phyloP scores from a whole-genome alignment of 2,797 vertebrate genomes.

The Gallirallus australis region DNA sequence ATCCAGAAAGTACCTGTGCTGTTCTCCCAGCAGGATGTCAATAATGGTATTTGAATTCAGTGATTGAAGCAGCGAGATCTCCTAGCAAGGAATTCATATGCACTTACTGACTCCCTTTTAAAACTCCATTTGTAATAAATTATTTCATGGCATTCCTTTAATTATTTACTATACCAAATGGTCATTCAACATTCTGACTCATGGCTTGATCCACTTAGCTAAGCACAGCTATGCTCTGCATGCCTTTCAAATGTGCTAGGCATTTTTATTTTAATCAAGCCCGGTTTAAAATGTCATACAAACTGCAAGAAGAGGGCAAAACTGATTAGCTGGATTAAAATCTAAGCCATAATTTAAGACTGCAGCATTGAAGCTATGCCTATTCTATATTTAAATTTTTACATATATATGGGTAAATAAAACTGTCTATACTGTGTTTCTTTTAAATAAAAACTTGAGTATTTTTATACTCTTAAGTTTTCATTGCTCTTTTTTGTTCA shows the following conservation, averaged over 20 bases:
- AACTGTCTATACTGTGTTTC: not conserved
- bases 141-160: slow-evolving; percentile 51
- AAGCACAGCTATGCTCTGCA: not conserved
- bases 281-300: not conserved
- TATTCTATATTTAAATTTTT: not conserved
- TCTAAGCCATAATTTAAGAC: not conserved
- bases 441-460: not conserved
- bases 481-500: not conserved
- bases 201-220: slow-evolving; percentile 19
- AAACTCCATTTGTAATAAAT: slow-evolving; percentile 64
- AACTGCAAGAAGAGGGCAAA: not conserved
- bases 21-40: slow-evolving; percentile 34
- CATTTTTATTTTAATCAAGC: not conserved
- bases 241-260: not conserved
- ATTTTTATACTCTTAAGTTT: not conserved
- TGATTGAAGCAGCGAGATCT: slow-evolving; percentile 33
- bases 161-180: slow-evolving; percentile 49
- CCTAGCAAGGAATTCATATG: slow-evolving; percentile 4
- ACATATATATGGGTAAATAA: too few species aligned
- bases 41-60: slow-evolving; percentile 32
- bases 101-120: slow-evolving; percentile 46
- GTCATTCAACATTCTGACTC: slow-evolving; percentile 34
- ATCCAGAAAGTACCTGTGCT: not conserved
- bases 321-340: not conserved
- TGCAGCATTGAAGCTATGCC: not conserved